Evolutionary conservation across 2,888 invertebrate genomes (phyloP).

Genomic region (Ptychoptera albimana): DNA sequence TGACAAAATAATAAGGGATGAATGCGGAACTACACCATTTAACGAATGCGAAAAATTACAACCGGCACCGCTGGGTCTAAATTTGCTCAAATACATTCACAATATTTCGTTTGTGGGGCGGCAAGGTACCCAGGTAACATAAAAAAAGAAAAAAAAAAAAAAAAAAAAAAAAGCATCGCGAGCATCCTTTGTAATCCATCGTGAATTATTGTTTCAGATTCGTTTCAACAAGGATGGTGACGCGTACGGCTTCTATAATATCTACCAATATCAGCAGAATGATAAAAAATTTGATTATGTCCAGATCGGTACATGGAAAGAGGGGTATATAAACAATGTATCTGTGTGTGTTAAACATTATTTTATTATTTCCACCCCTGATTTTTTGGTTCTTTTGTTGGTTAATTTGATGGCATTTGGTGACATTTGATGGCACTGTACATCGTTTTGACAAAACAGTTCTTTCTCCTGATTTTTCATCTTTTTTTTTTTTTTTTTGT

Average conservation of each 20-base stretch:
- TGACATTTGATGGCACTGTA: too few species aligned
- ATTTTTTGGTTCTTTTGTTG: background rate
- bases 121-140: conserved; percentile 24
- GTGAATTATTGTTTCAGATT: conserved; percentile 7
- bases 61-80: conserved; percentile 36
- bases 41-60: conserved; percentile 31
- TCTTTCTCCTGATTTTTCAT: too few species aligned
- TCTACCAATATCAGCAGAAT: conserved; percentile 46
- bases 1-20: conserved; percentile 41
- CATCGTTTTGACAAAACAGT: too few species aligned
- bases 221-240: conserved; percentile 49
- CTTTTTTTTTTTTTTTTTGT: too few species aligned
- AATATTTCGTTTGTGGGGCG: conserved; percentile 40
- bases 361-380: too few species aligned
- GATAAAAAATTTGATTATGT: conserved; percentile 39
- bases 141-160: too few species aligned
- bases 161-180: too few species aligned
- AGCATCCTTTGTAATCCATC: too few species aligned
- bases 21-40: conserved; percentile 32
- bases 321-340: conserved; percentile 22
- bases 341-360: too few species aligned
- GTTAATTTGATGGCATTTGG: background rate
- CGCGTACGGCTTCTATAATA: conserved; percentile 49
- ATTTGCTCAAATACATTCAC: conserved; percentile 42
- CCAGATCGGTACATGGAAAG: conserved; percentile 40